Percentiles rank a stretch among this genome's conserved stretches.
Conservation (phyloP, 2,888 invertebrate species). For the Schizotus pectinicornis region DNA sequence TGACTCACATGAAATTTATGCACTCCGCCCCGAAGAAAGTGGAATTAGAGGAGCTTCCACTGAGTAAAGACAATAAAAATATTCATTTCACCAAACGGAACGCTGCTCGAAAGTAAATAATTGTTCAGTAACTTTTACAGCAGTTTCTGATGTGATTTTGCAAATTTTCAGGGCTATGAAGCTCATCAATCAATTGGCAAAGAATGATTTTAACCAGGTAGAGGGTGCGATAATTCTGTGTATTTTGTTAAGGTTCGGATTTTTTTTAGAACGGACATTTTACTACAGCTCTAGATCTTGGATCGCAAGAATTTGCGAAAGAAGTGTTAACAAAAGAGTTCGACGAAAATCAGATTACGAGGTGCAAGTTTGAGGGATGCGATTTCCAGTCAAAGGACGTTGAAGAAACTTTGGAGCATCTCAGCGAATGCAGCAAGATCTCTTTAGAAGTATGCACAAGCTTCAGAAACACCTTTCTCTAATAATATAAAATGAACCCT, state of each 20-base stretch:
- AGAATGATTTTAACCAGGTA: conserved; percentile 1
- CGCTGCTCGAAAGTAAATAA: conserved; percentile 58
- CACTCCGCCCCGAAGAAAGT: conserved; percentile 43
- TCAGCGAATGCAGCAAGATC: conserved; percentile 45
- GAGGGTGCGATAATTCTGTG: conserved; percentile 3
- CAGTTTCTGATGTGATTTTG: not conserved
- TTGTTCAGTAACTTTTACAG: not conserved
- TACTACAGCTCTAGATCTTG: conserved; percentile 34
- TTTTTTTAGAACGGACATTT: conserved; percentile 33
- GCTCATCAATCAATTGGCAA: conserved; percentile 31
- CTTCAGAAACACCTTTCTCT: conserved; percentile 3
- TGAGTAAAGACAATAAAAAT: conserved; percentile 6
- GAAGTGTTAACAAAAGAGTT: conserved; percentile 42
- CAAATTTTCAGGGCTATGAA: conserved; percentile 36
- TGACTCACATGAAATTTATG: conserved; percentile 64
- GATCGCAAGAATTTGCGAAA: conserved; percentile 31
- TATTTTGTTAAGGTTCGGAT: not conserved
- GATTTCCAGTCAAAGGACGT: conserved; percentile 43
- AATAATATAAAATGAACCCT: no score
- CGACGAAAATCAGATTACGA: conserved; percentile 37
- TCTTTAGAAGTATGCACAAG: conserved; percentile 39
- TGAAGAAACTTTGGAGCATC: conserved; percentile 46
- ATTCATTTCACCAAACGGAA: conserved; percentile 49
- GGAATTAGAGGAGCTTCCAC: not conserved
- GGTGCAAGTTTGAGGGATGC: conserved; percentile 52